phyloP scores from a whole-genome alignment of 1,140 invertebrate species.

The Apis cerana region DNA sequence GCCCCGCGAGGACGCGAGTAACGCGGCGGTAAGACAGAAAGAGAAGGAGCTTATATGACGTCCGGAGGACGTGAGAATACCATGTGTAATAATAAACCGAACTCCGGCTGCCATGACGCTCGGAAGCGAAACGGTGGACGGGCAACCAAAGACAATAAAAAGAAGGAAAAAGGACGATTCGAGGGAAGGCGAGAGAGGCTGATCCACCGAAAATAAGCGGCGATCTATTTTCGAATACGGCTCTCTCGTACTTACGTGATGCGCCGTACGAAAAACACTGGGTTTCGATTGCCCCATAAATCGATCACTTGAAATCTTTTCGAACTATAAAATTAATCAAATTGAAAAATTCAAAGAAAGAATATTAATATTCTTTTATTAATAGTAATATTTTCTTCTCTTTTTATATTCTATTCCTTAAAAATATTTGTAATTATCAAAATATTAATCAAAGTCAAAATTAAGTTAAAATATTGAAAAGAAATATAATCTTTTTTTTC shows the following conservation, averaged over 20 bases:
- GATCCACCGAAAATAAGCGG: conserved; percentile 60
- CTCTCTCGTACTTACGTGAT: conserved; percentile 15
- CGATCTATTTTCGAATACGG: conserved; percentile 58
- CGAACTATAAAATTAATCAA: not conserved
- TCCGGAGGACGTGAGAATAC: conserved; percentile 25
- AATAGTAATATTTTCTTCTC: too few relatives aligned
- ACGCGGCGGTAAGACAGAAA: not conserved
- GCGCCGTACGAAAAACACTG: conserved; percentile 36
- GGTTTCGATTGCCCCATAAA: not conserved
- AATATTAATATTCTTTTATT: too few relatives aligned
- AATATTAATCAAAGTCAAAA: too few relatives aligned
- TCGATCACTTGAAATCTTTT: not conserved
- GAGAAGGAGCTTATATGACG: conserved; percentile 17
- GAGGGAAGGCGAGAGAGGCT: conserved; percentile 8
- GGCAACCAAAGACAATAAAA: conserved; percentile 41
- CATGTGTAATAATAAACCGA: conserved; percentile 62
- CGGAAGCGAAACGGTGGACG: conserved; percentile 19
- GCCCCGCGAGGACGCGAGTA: conserved; percentile 34
- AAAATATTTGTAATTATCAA: not conserved
- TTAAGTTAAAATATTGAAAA: too few relatives aligned
- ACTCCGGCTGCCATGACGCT: conserved; percentile 18
- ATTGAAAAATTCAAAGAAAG: too few relatives aligned
- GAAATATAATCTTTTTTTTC: too few relatives aligned
- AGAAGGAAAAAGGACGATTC: conserved; percentile 8
- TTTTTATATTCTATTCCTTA: not conserved